Conservation (phyloP, 2,113 vertebrate species). For the Thomomys bottae region DNA sequence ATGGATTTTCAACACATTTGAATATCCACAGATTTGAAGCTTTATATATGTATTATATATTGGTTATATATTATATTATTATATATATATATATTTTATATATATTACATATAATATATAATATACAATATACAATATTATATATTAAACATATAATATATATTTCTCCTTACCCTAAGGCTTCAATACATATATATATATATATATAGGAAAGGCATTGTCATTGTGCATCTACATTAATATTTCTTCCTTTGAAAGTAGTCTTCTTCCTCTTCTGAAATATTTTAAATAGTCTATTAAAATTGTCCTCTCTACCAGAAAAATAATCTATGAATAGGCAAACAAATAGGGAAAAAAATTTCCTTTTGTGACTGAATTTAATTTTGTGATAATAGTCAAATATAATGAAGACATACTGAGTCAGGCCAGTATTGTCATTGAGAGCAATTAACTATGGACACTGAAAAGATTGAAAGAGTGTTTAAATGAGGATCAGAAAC, state of each 20-base stretch:
- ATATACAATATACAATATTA: too few species aligned
- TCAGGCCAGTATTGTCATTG: neutral
- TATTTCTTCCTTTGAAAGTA: constrained; percentile 24
- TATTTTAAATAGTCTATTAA: constrained; percentile 60
- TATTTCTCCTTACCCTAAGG: too few species aligned
- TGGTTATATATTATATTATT: too few species aligned
- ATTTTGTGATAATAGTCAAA: constrained; percentile 35
- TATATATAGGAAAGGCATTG: neutral
- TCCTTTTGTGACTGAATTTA: constrained; percentile 36
- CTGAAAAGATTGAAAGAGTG: neutral
- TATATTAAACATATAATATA: too few species aligned
- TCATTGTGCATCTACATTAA: constrained; percentile 38
- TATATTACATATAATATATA: too few species aligned
- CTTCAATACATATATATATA: too few species aligned
- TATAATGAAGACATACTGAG: constrained; percentile 13
- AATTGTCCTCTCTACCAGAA: constrained; percentile 43
- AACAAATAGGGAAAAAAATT: neutral
- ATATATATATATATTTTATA: too few species aligned
- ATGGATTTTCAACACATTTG: constrained; percentile 25
- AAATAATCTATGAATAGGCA: constrained; percentile 32
- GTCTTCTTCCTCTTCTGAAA: constrained; percentile 32
- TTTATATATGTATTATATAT: too few species aligned
- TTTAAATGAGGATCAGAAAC: neutral
- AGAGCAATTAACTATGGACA: neutral
- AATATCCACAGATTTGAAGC: neutral